phyloP scores from a whole-genome alignment of 2,888 invertebrate genomes.

The Petrolisthes manimaculis region DNA sequence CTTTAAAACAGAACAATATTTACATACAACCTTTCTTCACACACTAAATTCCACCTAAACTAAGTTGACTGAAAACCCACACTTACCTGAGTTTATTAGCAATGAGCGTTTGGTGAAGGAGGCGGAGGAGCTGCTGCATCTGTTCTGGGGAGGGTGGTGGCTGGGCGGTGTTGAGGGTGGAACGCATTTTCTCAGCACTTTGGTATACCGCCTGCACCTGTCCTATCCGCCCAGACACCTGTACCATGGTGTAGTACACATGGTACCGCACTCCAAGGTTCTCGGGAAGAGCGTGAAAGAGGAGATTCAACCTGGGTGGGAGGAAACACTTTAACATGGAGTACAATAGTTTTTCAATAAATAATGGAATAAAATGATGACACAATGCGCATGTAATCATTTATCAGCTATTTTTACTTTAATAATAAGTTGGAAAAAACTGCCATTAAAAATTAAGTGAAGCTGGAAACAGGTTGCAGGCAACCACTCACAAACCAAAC shows the following conservation, averaged over 20 bases:
- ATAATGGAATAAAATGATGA: not conserved
- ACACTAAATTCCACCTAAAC: too few species aligned
- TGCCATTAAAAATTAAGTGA: too few species aligned
- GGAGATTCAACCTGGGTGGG: constrained; percentile 52
- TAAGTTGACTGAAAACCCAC: not conserved
- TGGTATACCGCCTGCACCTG: constrained; percentile 82
- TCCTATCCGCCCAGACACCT: constrained; percentile 89
- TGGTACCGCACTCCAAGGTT: constrained; percentile 75
- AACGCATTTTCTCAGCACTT: constrained; percentile 85
- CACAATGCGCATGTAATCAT: not conserved
- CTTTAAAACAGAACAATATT: not conserved
- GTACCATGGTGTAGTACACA: constrained; percentile 91
- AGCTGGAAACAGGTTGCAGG: too few species aligned
- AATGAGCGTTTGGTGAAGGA: constrained; percentile 88
- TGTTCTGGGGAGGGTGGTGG: constrained; percentile 88
- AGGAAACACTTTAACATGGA: not conserved
- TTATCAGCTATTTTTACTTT: not conserved
- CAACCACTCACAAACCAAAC: too few species aligned
- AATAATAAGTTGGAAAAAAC: too few species aligned
- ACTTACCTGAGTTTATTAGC: constrained; percentile 85
- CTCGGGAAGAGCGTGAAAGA: constrained; percentile 64
- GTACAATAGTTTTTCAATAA: not conserved
- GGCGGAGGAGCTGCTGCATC: constrained; percentile 89
- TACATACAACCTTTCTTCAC: not conserved
- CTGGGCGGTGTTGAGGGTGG: constrained; percentile 78